Evolutionary conservation across 1,140 invertebrate genomes (phyloP).

Genomic region (Drosophila nigrodunni): DNA sequence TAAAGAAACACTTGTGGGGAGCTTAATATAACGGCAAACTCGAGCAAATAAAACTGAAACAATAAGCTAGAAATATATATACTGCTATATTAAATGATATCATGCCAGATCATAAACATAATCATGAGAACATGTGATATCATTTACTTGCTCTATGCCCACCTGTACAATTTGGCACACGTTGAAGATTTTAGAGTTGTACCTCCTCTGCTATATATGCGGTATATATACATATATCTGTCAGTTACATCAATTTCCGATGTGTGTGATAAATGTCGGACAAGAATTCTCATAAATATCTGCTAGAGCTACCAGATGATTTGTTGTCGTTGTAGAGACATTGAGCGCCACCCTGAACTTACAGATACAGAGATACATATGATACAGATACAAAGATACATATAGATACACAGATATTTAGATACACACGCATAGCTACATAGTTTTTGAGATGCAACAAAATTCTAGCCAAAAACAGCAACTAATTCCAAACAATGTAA

Average conservation of each 20-base stretch:
- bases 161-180: not conserved
- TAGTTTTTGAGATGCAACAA: conserved; percentile 27
- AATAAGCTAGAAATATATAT: conserved; percentile 41
- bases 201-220: conserved; percentile 2
- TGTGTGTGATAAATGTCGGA: conserved; percentile 72
- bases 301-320: conserved; percentile 66
- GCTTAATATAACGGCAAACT: conserved; percentile 76
- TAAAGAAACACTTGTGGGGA: conserved; percentile 72
- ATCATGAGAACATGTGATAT: not conserved
- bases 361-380: conserved; percentile 25
- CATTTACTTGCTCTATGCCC: too few species aligned
- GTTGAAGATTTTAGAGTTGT: not conserved
- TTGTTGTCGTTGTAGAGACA: conserved; percentile 59
- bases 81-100: conserved; percentile 4
- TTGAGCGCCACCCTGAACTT: conserved; percentile 80
- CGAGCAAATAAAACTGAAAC: conserved; percentile 74
- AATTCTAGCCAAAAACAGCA: conserved; percentile 67
- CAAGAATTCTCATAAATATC: conserved; percentile 76
- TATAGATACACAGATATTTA: conserved; percentile 10
- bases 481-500: conserved; percentile 82
- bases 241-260: conserved; percentile 73
- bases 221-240: not conserved
- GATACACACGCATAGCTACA: conserved; percentile 2
- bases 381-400: conserved; percentile 2
- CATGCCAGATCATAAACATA: not conserved